A percentile compares a stretch with the other conserved stretches of the same genome.
Evolutionary conservation across 2,113 vertebrate genomes (phyloP).

Genomic region (Excalfactoria chinensis): DNA sequence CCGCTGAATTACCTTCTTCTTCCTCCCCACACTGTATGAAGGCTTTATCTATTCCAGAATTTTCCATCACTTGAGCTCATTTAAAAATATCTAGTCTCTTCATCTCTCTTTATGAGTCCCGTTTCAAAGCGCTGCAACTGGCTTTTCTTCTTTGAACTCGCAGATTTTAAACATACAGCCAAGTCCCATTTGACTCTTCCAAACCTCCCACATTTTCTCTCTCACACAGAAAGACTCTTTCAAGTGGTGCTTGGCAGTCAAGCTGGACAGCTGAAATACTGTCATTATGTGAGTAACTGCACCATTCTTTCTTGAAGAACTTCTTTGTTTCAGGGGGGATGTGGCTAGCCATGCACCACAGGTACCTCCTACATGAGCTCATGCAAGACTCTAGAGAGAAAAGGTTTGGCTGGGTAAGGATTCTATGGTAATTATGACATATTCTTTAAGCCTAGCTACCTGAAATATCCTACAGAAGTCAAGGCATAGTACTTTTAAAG

Average conservation of each 20-base stretch:
- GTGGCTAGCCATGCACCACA: not conserved
- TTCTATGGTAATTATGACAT: not conserved
- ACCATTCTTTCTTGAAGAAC: not conserved
- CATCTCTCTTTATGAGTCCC: not conserved
- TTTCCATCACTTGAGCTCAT: not conserved
- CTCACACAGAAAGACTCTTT: constrained; percentile 39
- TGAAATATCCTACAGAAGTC: not conserved
- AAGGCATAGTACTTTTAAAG: not conserved
- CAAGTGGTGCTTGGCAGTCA: constrained; percentile 27
- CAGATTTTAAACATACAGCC: not conserved
- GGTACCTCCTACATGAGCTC: not conserved
- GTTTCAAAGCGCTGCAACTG: not conserved
- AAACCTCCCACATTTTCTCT: constrained; percentile 26
- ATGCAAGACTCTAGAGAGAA: not conserved
- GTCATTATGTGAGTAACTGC: not conserved
- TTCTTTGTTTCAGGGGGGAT: not conserved
- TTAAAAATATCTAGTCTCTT: not conserved
- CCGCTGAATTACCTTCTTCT: not conserved
- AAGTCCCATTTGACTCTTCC: not conserved
- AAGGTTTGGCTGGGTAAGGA: not conserved
- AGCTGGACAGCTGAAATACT: not conserved
- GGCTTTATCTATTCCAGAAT: not conserved
- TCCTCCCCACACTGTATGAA: not conserved
- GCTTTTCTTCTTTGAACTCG: not conserved
- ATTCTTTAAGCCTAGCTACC: not conserved